Percentiles rank a stretch among this genome's conserved stretches.
These are phyloP conservation scores for Paguma larvata DNA, from an alignment of 2,797 vertebrate genomes.

Conservation along the genomic window DNA sequence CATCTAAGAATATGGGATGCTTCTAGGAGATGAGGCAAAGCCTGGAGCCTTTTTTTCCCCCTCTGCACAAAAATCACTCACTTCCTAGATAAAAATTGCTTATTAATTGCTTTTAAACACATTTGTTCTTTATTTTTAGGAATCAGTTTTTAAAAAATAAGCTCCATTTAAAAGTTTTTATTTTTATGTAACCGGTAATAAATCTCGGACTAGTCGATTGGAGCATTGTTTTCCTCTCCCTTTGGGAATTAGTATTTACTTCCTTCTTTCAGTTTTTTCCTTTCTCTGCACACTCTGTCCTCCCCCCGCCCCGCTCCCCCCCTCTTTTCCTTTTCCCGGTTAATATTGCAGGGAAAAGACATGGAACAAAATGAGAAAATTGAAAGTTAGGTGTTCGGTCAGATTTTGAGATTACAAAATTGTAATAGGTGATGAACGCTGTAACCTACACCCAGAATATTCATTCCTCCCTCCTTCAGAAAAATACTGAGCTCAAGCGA, in stretches of 20 bases:
- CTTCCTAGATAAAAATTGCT: slow-evolving; percentile 87
- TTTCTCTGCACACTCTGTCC: neutral
- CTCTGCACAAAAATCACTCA: slow-evolving; percentile 86
- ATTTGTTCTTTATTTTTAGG: slow-evolving; percentile 66
- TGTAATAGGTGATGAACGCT: neutral
- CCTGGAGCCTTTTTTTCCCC: slow-evolving; percentile 85
- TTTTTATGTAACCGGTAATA: slow-evolving; percentile 12
- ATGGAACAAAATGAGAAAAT: neutral
- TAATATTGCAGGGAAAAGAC: slow-evolving; percentile 37
- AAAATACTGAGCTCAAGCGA: neutral
- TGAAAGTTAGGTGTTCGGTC: neutral
- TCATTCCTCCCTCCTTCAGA: accelerated
- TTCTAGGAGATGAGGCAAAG: slow-evolving; percentile 93
- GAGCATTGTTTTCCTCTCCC: neutral
- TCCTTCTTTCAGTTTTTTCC: neutral
- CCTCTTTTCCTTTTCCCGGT: neutral
- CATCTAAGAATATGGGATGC: slow-evolving; percentile 99
- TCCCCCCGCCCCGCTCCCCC: neutral
- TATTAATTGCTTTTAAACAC: slow-evolving; percentile 87
- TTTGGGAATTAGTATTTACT: slow-evolving; percentile 1
- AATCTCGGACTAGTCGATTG: slow-evolving; percentile 28
- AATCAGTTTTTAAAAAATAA: slow-evolving; percentile 67
- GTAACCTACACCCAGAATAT: neutral
- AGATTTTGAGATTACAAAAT: slow-evolving; percentile 55
- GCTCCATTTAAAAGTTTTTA: slow-evolving; percentile 65